phyloP scores from a whole-genome alignment of 2,797 vertebrate genomes.

The Pogonophryne albipinna region DNA sequence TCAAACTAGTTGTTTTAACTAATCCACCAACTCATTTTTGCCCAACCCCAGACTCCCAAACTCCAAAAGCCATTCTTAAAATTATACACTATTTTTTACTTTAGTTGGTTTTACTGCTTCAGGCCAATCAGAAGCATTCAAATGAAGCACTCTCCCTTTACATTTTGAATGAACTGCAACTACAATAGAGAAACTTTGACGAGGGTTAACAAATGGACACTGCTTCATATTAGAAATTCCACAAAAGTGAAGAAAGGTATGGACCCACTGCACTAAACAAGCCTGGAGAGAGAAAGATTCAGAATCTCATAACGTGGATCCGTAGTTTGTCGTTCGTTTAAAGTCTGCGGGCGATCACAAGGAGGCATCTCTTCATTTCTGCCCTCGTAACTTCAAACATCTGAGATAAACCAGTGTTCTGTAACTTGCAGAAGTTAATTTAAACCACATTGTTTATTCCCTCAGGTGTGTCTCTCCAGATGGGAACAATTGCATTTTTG shows the following conservation, averaged over 20 bases:
- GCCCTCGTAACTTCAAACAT: background rate
- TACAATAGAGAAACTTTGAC: too few species aligned
- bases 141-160: background rate
- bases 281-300: background rate
- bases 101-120: too few species aligned
- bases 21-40: too few species aligned
- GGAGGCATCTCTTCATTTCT: background rate
- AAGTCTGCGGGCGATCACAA: background rate
- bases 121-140: too few species aligned
- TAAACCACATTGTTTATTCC: constrained; percentile 25
- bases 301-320: background rate
- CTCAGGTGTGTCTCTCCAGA: constrained; percentile 24
- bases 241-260: background rate
- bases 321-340: background rate
- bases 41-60: too few species aligned
- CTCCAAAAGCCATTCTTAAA: too few species aligned
- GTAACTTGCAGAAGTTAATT: background rate
- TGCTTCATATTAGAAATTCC: background rate
- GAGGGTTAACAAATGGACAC: background rate
- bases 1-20: too few species aligned
- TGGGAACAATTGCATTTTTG: constrained; percentile 6
- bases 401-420: background rate
- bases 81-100: too few species aligned
- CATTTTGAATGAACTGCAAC: background rate
- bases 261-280: background rate